phyloP scores from a whole-genome alignment of 92 coral and sea anemone genomes.

The Epizoanthus scotinus region DNA sequence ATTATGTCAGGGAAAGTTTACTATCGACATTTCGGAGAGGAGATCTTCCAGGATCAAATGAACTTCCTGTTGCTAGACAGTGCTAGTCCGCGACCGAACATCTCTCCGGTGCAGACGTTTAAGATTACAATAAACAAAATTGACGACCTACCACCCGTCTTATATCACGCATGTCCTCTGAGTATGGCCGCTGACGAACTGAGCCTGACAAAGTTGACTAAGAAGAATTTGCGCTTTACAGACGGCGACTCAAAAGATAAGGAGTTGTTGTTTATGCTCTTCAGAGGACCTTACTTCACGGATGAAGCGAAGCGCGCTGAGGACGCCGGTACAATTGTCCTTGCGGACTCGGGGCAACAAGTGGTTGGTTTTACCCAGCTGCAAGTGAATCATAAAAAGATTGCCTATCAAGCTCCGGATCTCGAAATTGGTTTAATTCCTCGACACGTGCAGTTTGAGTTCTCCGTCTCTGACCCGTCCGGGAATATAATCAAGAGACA shows the following conservation, averaged over 20 bases:
- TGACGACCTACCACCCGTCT: constrained; percentile 68
- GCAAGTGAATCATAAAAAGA: constrained; percentile 79
- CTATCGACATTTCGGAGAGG: constrained; percentile 88
- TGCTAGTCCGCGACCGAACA: constrained; percentile 74
- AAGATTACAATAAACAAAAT: constrained; percentile 67
- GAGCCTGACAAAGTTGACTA: constrained; percentile 47
- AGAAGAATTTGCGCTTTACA: constrained; percentile 66
- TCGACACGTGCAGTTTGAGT: constrained; percentile 83
- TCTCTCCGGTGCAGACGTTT: constrained; percentile 79
- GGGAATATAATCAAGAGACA: constrained; percentile 74
- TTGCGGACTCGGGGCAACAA: constrained; percentile 53
- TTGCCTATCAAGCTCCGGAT: constrained; percentile 82
- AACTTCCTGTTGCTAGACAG: constrained; percentile 77
- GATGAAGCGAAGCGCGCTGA: constrained; percentile 48
- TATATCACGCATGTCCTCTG: constrained; percentile 55
- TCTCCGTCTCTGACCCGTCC: constrained; percentile 88
- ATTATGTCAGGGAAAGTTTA: constrained; percentile 68
- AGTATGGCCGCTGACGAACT: constrained; percentile 68
- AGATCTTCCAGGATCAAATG: constrained; percentile 71
- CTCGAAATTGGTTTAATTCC: constrained; percentile 66
- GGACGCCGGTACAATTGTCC: constrained; percentile 72
- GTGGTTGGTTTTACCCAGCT: constrained; percentile 79
- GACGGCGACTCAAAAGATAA: constrained; percentile 85
- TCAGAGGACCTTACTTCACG: constrained; percentile 67
- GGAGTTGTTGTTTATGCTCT: constrained; percentile 62